These are phyloP conservation scores for Lasiommata megera DNA, from an alignment of 2,888 invertebrate genomes.

Conservation along the genomic window DNA sequence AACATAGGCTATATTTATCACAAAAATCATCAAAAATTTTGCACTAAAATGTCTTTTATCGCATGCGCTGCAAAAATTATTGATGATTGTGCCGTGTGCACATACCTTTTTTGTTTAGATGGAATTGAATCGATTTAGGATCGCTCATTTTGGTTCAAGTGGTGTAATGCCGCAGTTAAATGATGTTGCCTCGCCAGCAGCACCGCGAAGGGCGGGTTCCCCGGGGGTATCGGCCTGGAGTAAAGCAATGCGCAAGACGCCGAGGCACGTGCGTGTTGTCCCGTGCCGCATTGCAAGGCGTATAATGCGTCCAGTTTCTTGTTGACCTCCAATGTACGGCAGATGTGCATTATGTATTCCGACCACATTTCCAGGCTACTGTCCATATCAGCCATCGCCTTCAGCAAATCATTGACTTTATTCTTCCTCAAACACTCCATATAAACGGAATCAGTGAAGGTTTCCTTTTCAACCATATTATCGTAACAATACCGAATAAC, in stretches of 20 bases:
- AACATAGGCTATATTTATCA: too few species aligned
- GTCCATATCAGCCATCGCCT: slow-evolving; percentile 84
- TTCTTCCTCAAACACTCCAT: slow-evolving; percentile 85
- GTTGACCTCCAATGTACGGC: slow-evolving; percentile 86
- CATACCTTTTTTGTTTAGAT: slow-evolving; percentile 85
- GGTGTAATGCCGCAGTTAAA: slow-evolving; percentile 84
- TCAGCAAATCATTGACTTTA: slow-evolving; percentile 81
- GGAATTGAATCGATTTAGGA: slow-evolving; percentile 83
- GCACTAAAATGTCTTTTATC: too few species aligned
- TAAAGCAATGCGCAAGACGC: slow-evolving; percentile 91
- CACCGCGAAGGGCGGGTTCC: slow-evolving; percentile 57
- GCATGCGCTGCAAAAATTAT: too few species aligned
- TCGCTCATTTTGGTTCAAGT: slow-evolving; percentile 82
- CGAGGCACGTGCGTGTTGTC: slow-evolving; percentile 88
- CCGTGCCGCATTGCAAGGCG: slow-evolving; percentile 86
- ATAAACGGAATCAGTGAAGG: slow-evolving; percentile 87
- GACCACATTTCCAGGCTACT: slow-evolving; percentile 86
- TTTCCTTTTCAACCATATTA: slow-evolving; percentile 84
- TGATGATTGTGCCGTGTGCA: too few species aligned
- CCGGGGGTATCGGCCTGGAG: slow-evolving; percentile 62
- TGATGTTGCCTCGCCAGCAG: slow-evolving; percentile 78
- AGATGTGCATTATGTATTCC: slow-evolving; percentile 85
- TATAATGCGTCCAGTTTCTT: slow-evolving; percentile 87
- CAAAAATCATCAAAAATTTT: too few species aligned
- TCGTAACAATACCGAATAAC: slow-evolving; percentile 87